A percentile compares a stretch with the other conserved stretches of the same genome.
phyloP scores from a whole-genome alignment of 2,797 vertebrate species.

The Lacerta agilis region DNA sequence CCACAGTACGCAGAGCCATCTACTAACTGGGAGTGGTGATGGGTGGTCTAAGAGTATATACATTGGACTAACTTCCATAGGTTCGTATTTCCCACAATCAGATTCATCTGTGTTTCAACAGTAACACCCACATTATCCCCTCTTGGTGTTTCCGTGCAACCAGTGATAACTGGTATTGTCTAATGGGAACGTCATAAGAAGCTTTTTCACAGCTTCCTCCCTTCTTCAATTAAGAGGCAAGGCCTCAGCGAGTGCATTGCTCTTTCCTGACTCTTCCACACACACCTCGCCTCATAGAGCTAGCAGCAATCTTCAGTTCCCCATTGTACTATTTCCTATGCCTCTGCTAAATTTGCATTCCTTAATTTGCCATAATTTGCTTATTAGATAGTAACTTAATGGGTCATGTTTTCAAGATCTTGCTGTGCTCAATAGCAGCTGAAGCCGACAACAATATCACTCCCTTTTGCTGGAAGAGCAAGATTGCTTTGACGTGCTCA shows the following conservation, averaged over 20 bases:
- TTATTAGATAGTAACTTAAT: slow-evolving; percentile 1
- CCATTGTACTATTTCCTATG: not conserved
- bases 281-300: not conserved
- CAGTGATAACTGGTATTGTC: not conserved
- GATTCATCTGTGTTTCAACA: slow-evolving; percentile 10
- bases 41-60: not conserved
- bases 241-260: not conserved
- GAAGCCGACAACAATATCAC: not conserved
- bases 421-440: slow-evolving; percentile 30
- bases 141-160: not conserved
- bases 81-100: slow-evolving; percentile 18
- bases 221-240: not conserved
- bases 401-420: not conserved
- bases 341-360: not conserved
- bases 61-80: not conserved
- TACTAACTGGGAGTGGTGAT: not conserved
- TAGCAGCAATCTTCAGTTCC: not conserved
- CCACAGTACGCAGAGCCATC: not conserved
- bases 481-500: not conserved
- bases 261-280: not conserved
- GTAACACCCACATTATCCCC: slow-evolving; percentile 16
- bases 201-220: not conserved
- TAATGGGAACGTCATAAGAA: not conserved
- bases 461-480: not conserved
- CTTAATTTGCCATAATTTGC: not conserved